Percentiles rank a stretch among this genome's conserved stretches.
Evolutionary conservation across 1,140 invertebrate genomes (phyloP).

Genomic region (Phenacoccus solenopsis): DNA sequence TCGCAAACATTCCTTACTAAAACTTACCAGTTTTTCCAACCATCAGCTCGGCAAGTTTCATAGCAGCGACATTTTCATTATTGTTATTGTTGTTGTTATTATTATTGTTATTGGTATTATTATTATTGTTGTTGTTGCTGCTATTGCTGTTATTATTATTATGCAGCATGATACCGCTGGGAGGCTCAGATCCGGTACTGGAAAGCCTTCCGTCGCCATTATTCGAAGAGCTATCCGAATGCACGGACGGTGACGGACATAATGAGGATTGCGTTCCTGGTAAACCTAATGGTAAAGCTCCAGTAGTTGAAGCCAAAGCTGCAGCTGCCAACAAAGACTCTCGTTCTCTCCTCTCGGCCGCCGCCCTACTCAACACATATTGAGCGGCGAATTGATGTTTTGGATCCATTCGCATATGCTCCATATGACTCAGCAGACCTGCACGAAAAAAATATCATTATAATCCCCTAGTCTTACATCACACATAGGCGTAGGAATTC

Average conservation of each 20-base stretch:
- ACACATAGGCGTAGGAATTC: background rate
- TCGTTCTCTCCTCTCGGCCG: conserved; percentile 72
- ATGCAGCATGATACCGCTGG: conserved; percentile 24
- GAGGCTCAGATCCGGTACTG: conserved; percentile 59
- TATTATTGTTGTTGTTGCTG: conserved; percentile 47
- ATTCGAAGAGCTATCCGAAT: conserved; percentile 55
- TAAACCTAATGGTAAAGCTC: conserved; percentile 34
- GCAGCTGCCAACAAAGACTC: conserved; percentile 60
- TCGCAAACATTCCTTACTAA: no score
- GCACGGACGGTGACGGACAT: conserved; percentile 63
- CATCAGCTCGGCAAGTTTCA: conserved; percentile 31
- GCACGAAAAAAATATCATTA: conserved; percentile 27
- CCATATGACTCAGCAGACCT: conserved; percentile 87
- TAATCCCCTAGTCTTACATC: background rate
- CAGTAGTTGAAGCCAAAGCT: conserved; percentile 40
- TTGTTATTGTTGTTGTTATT: conserved; percentile 45
- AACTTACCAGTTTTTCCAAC: conserved; percentile 27
- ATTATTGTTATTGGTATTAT: conserved; percentile 56
- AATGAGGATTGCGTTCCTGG: conserved; percentile 23
- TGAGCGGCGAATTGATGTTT: conserved; percentile 92
- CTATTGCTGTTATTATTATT: conserved; percentile 55
- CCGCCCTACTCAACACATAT: conserved; percentile 77
- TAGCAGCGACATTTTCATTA: conserved; percentile 38
- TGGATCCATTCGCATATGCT: conserved; percentile 91
- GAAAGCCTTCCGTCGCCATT: conserved; percentile 45